These are phyloP conservation scores for Paragorgia papillata DNA, from an alignment of 92 coral and sea anemone genomes.

Conservation along the genomic window DNA sequence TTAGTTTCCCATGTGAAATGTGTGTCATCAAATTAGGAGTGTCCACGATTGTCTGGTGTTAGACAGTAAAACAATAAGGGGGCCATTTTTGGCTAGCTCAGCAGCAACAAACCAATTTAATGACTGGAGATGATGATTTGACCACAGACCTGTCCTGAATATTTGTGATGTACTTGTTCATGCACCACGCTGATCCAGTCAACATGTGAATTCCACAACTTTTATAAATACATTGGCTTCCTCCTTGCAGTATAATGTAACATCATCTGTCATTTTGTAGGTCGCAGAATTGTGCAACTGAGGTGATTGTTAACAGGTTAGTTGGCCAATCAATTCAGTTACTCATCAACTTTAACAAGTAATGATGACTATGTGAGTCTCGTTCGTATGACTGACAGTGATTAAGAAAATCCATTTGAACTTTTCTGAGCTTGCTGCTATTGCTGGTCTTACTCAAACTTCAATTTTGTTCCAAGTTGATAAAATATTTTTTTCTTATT, in stretches of 20 bases:
- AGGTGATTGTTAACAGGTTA: too few relatives aligned
- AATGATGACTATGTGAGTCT: conserved; percentile 58
- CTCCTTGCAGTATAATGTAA: background rate
- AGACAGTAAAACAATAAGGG: too few relatives aligned
- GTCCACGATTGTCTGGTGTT: too few relatives aligned
- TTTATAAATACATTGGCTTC: background rate
- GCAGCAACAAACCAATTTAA: too few relatives aligned
- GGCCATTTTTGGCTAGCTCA: too few relatives aligned
- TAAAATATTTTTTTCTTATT: too few relatives aligned
- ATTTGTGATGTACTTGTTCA: conserved; percentile 50
- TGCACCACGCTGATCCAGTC: conserved; percentile 53
- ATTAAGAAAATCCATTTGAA: conserved; percentile 55
- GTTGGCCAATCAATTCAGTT: background rate
- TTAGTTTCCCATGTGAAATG: too few relatives aligned
- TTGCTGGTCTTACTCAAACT: too few relatives aligned
- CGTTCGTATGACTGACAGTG: conserved; percentile 67
- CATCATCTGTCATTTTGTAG: background rate
- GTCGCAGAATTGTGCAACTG: background rate
- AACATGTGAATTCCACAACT: too few relatives aligned
- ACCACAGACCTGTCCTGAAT: conserved; percentile 77
- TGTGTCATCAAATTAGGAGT: too few relatives aligned
- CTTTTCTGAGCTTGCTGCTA: too few relatives aligned
- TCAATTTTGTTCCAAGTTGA: too few relatives aligned
- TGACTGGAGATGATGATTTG: conserved; percentile 61
- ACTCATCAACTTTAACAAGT: background rate